Evolutionary conservation across 2,113 vertebrate species (phyloP).

Genomic region (Lampris incognitus): DNA sequence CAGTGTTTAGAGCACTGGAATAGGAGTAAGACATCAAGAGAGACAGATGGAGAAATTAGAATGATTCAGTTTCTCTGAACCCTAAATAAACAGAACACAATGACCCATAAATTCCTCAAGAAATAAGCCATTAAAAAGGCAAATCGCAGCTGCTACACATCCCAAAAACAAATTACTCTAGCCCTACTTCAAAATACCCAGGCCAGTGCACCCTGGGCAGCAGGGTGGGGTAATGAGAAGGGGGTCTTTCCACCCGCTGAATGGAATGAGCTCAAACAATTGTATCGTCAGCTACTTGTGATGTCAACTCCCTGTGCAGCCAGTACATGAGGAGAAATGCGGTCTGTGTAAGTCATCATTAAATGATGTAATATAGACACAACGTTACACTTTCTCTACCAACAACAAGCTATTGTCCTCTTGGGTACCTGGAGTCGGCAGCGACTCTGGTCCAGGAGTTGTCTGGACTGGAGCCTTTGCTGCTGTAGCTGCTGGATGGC

Average conservation of each 20-base stretch:
- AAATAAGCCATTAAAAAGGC: neutral
- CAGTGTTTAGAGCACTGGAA: constrained; percentile 18
- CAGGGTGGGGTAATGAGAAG: too few relatives aligned
- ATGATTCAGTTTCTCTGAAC: constrained; percentile 23
- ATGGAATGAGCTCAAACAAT: too few relatives aligned
- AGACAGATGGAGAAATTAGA: constrained; percentile 28
- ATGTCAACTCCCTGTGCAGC: too few relatives aligned
- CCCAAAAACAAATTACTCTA: neutral
- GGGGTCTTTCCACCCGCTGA: too few relatives aligned
- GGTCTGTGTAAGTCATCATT: too few relatives aligned
- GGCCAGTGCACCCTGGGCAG: too few relatives aligned
- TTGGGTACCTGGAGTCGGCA: constrained; percentile 84
- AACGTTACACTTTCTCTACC: too few relatives aligned
- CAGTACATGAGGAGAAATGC: too few relatives aligned
- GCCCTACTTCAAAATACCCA: neutral
- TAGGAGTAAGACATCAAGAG: constrained; percentile 34
- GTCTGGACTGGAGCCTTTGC: constrained; percentile 86
- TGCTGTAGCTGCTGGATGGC: constrained; percentile 92
- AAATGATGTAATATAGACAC: too few relatives aligned
- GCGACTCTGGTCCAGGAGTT: constrained; percentile 86
- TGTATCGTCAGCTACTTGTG: too few relatives aligned
- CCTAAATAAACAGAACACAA: constrained; percentile 35
- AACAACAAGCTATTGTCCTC: neutral
- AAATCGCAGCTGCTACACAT: neutral
- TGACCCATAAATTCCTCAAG: neutral